Percentiles rank a stretch among this genome's conserved stretches.
phyloP scores from a whole-genome alignment of 2,888 invertebrate species.

The Andrena praecox region DNA sequence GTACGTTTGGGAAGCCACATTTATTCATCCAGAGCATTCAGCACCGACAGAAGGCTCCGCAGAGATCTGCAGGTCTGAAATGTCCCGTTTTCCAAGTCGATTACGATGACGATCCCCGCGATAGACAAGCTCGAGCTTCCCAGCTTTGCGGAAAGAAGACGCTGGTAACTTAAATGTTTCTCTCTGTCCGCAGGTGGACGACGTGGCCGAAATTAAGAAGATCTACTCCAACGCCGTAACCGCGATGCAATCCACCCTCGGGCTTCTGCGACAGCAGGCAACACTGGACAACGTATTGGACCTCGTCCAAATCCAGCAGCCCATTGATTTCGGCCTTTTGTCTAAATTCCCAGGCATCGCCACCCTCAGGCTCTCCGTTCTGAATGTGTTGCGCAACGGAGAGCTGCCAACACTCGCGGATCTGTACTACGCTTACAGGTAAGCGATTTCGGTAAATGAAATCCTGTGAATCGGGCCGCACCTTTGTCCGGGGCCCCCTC shows the following conservation, averaged over 20 bases:
- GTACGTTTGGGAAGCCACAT: conserved; percentile 78
- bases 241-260: conserved; percentile 87
- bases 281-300: conserved; percentile 81
- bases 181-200: conserved; percentile 86
- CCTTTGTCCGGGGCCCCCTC: not conserved
- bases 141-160: not conserved
- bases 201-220: conserved; percentile 88
- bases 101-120: not conserved
- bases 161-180: not conserved
- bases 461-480: not conserved
- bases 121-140: not conserved
- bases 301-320: conserved; percentile 82
- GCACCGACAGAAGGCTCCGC: not conserved
- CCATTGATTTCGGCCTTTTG: conserved; percentile 82
- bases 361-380: conserved; percentile 87
- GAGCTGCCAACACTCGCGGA: conserved; percentile 87
- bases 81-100: too few species aligned
- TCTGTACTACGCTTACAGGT: conserved; percentile 87
- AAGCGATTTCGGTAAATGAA: conserved; percentile 6
- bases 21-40: not conserved
- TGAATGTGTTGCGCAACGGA: conserved; percentile 87
- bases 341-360: conserved; percentile 87
- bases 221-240: conserved; percentile 87
- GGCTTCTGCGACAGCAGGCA: conserved; percentile 84
- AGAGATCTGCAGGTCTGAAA: too few species aligned